Evolutionary conservation across 2,888 invertebrate species (phyloP), one percentile per base, ranked within the genome.

Genomic region (Anodontia alba): DNA sequence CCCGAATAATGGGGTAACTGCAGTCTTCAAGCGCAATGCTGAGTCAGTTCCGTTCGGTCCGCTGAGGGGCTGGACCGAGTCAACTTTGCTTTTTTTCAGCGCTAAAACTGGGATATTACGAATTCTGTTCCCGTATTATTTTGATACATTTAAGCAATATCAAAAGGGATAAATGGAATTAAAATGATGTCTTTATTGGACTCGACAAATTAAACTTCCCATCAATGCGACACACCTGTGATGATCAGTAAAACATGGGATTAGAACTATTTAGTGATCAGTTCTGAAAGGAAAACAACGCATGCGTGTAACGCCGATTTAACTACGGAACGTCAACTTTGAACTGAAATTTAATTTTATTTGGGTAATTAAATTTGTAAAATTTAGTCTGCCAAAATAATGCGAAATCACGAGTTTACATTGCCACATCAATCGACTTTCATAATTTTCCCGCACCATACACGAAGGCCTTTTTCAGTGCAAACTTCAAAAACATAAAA

Each of bases 231-330:
- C 7, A 8, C 62, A 62, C 62, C 62, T 62, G 62, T 20, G 62
- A 62, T 33, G 62, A 33, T 33, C 33, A 17, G 33, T 62, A 62
- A n/a, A 62, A 62, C 62, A 62, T 33, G 62, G 62, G 62, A 62
- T 62, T 62, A 62, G 33, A 62, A 17, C 23, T 33, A 62, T 62
- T 62, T 62, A 62, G 62, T 62, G n/a, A 33, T 62, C n/a, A 20
- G 5, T 20, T 12, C 12, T 62, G 3, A 33, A 62, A 33, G 33
- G 17, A 31, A 62, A 62, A 62, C n/a, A 29, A 62, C 62, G n/a
- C 62, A 62, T 17, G 62, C 62, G 62, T 62, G 20, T 62, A 62
- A 62, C 29, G 26, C 33, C 33, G 5, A 33, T n/a, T 62, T 33
- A 29, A 54, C 33, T 23, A 31, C 33, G 62, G 62, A 33, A 20